Conservation (phyloP, 2,888 invertebrate genomes). For the Cerceris rybyensis region DNA sequence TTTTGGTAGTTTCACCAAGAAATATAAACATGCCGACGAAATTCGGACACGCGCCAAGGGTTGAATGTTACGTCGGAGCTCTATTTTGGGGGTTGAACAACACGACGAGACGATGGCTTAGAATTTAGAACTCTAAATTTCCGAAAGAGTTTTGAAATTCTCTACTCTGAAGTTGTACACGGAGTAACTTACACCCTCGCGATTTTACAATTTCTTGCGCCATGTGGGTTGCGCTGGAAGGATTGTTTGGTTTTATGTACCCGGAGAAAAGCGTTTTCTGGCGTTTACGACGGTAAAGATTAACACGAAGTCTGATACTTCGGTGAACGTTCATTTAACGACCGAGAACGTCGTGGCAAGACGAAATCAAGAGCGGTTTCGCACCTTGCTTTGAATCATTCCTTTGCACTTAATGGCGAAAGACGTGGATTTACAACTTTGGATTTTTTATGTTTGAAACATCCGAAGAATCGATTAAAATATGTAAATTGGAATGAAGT, state of each 20-base stretch:
- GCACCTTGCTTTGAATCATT: too few relatives aligned
- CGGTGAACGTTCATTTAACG: not conserved
- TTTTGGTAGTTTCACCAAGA: conserved; percentile 4
- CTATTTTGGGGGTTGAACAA: conserved; percentile 6
- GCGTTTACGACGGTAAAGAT: conserved; percentile 12
- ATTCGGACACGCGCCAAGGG: not conserved
- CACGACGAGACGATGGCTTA: conserved; percentile 3
- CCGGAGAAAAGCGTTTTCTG: not conserved
- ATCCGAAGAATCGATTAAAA: too few relatives aligned
- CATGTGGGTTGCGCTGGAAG: conserved; percentile 1
- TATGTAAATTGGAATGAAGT: too few relatives aligned
- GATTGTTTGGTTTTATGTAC: conserved; percentile 6
- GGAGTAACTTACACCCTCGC: conserved; percentile 26
- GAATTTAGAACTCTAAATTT: conserved; percentile 9
- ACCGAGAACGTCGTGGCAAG: conserved; percentile 6
- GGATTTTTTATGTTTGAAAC: too few relatives aligned
- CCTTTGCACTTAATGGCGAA: too few relatives aligned
- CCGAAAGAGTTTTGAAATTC: conserved; percentile 27
- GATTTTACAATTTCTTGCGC: conserved; percentile 33
- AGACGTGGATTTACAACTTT: too few relatives aligned
- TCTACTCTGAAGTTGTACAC: conserved; percentile 14
- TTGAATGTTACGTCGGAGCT: conserved; percentile 11
- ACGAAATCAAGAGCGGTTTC: conserved; percentile 17
- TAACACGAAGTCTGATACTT: conserved; percentile 26
- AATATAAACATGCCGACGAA: conserved; percentile 14